Percentiles rank a stretch among this genome's conserved stretches.
Conservation (phyloP, 2,797 vertebrate genomes). For the Brachymystax lenok region DNA sequence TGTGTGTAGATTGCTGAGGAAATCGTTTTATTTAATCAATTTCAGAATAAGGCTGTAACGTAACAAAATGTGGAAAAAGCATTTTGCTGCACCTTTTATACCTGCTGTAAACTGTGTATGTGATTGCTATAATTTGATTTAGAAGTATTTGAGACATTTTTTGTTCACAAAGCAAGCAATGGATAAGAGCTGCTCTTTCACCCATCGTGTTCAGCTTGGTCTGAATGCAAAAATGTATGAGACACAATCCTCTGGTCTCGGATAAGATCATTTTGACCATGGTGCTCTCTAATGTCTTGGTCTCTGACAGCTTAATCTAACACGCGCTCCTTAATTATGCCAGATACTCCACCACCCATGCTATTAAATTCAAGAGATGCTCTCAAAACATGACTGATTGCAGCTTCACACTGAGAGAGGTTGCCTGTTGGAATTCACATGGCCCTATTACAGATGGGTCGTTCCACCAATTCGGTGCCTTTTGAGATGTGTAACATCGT, state of each 20-base stretch:
- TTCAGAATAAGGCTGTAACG: too few species aligned
- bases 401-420: neutral
- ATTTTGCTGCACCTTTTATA: too few species aligned
- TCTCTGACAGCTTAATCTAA: neutral
- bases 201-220: neutral
- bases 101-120: too few species aligned
- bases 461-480: too few species aligned
- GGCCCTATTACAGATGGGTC: neutral
- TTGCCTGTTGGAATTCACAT: neutral
- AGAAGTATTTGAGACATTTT: too few species aligned
- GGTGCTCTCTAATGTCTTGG: neutral
- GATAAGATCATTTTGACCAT: neutral
- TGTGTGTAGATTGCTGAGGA: too few species aligned
- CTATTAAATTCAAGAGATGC: neutral
- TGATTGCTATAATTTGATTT: too few species aligned
- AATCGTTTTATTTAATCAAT: too few species aligned
- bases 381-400: slow-evolving; percentile 8
- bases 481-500: too few species aligned
- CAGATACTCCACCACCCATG: neutral
- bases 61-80: too few species aligned
- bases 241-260: neutral
- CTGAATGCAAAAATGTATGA: neutral
- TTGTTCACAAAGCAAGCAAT: too few species aligned
- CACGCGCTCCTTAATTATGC: neutral
- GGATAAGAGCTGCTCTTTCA: too few species aligned